Conservation (phyloP, 2,888 invertebrate species). For the Ellobium chinense region DNA sequence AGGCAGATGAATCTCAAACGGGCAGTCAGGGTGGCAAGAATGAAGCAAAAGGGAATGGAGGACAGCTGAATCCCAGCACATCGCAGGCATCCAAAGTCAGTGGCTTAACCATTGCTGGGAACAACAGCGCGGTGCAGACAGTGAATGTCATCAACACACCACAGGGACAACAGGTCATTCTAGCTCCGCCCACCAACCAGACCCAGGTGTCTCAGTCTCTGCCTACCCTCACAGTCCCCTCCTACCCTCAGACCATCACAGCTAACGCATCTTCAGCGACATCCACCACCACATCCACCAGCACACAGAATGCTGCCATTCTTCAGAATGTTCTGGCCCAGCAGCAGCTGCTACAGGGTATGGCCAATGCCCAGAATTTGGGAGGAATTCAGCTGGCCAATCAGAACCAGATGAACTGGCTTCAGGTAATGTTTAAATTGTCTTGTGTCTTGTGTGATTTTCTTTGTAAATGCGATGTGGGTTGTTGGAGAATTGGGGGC, state of each 20-base stretch:
- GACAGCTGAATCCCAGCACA: conserved; percentile 1
- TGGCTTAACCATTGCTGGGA: conserved; percentile 15
- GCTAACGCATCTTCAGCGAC: conserved; percentile 60
- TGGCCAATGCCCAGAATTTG: conserved; percentile 59
- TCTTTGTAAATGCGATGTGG: no score
- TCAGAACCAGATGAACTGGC: conserved; percentile 65
- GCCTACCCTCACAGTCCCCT: conserved; percentile 59
- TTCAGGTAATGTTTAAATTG: conserved; percentile 54
- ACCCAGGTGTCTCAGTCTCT: conserved; percentile 38
- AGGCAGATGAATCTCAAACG: conserved; percentile 24
- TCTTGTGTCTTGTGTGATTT: no score
- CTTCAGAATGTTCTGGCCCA: conserved; percentile 55
- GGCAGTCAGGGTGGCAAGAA: not conserved
- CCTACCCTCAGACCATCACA: conserved; percentile 61
- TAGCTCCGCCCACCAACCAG: conserved; percentile 53
- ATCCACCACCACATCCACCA: conserved; percentile 56
- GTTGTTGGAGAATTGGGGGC: no score
- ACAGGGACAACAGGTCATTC: conserved; percentile 55
- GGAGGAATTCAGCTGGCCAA: conserved; percentile 59
- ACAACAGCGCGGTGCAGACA: conserved; percentile 47
- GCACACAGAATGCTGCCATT: conserved; percentile 33
- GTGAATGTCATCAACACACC: conserved; percentile 58
- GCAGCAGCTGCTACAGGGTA: conserved; percentile 62
- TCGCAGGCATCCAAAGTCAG: not conserved
- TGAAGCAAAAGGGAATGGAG: not conserved